Evolutionary conservation across 64 coral and sea anemone species (phyloP).

Genomic region (Montipora capricornis): DNA sequence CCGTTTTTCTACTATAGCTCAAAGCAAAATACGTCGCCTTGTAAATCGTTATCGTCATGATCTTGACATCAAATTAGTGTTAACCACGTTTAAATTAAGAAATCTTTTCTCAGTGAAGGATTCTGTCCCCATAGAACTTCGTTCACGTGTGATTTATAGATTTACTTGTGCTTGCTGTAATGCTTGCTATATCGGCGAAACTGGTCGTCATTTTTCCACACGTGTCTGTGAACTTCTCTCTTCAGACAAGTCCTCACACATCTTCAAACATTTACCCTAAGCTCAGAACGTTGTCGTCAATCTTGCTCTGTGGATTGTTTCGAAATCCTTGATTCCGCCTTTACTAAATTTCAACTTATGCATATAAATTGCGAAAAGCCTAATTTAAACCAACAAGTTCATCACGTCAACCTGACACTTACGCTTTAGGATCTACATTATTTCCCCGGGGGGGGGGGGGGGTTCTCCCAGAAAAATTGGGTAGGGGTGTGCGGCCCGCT

Average conservation of each 20-base stretch:
- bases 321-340: neutral
- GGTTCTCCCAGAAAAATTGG: no score
- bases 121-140: constrained; percentile 39
- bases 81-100: constrained; percentile 42
- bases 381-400: no score
- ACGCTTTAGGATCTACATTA: no score
- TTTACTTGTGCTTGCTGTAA: constrained; percentile 64
- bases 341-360: neutral
- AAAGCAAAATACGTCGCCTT: constrained; percentile 26
- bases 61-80: constrained; percentile 18
- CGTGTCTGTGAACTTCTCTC: constrained; percentile 48
- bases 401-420: no score
- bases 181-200: constrained; percentile 18
- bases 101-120: constrained; percentile 48
- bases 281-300: neutral
- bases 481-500: no score
- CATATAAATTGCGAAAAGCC: neutral
- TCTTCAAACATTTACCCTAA: constrained; percentile 55
- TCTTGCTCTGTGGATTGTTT: neutral
- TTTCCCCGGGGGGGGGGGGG: no score
- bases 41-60: constrained; percentile 51
- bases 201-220: constrained; percentile 59
- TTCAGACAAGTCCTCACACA: constrained; percentile 65
- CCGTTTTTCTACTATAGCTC: constrained; percentile 18
- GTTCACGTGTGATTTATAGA: constrained; percentile 63